These are phyloP conservation scores for Coccyzus lansbergi DNA, from an alignment of 2,797 vertebrate genomes.

Conservation along the genomic window DNA sequence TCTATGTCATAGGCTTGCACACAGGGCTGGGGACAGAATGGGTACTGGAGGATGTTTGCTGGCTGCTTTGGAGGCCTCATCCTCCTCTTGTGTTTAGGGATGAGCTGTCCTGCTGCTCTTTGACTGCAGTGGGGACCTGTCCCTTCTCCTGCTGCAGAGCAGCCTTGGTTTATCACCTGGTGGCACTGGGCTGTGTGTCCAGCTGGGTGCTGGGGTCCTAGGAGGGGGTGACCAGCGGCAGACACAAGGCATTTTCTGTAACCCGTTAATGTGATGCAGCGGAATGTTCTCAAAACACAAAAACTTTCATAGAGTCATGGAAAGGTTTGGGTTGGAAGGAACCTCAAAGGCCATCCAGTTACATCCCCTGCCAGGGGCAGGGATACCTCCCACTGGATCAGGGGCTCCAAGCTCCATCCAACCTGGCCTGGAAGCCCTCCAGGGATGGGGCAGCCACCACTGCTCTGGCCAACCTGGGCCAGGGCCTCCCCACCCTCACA, in stretches of 20 bases:
- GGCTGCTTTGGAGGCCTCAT: not conserved
- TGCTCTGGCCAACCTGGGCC: no score
- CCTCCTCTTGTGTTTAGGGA: not conserved
- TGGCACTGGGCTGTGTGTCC: no score
- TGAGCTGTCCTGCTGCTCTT: not conserved
- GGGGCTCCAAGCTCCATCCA: no score
- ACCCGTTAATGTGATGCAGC: fast-evolving
- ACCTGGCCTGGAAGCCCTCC: no score
- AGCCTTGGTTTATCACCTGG: not conserved
- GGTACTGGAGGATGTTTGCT: not conserved
- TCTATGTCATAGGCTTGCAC: not conserved
- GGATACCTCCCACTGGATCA: no score
- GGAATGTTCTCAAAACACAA: not conserved
- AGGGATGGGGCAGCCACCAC: no score
- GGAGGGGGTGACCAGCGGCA: not conserved
- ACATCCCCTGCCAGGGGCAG: no score
- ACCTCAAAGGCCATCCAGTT: no score
- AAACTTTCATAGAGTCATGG: not conserved
- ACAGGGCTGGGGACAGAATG: not conserved
- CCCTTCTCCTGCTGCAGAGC: not conserved
- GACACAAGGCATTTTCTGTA: not conserved
- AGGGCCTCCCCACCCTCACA: no score
- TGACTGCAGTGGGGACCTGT: fast-evolving
- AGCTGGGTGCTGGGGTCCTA: not conserved
- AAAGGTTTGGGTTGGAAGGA: no score